Evolutionary conservation across 2,888 invertebrate genomes (phyloP), one percentile per base, ranked within the genome.

Genomic region (Melanostoma scalare): DNA sequence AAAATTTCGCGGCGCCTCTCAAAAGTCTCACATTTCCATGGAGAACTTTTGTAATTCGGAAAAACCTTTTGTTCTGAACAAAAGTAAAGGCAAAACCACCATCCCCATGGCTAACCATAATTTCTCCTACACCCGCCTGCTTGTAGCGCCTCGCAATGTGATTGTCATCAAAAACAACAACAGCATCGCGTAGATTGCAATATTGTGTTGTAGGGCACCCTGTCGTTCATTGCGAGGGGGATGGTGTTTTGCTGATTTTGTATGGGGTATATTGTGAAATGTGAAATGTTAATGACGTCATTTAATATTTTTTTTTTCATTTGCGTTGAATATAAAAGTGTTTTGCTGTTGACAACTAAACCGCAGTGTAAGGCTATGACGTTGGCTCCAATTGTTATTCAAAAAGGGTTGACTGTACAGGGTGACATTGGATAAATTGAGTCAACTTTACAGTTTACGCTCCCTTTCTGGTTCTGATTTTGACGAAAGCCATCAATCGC

Each of bases 211-310:
- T 35, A 71, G 50, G 44, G 33, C 9, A 53, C 46, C 46, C 72
- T 35, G 6, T n/a, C 20, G 53, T 46, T 46, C 9, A 30, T 38
- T 36, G 2, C 50, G 20, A 9, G 36, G 46, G 56, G 20, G 20
- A 20, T 20, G 31, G 65, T 52, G 33, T 53, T 67, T 40, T 61
- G 33, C 33, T 53, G 33, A 6, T 46, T 60, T 33, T 42, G 10
- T 33, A 58, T 50, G 58, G 40, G 69, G 69, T 58, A 58, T 50
- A 50, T 48, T 58, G 56, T 48, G 35, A 71, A 71, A 71, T 38
- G 69, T 33, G 20, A 71, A 71, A 50, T 71, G 69, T 58, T 71
- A 71, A 71, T 58, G 69, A 58, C 69, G 58, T 58, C 58, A 71
- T 50, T 69, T 56, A 5, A 10, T 38, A 58, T 31, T 58, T 58